Conservation (phyloP, 2,113 vertebrate species). For the Oostethus manadensis region DNA sequence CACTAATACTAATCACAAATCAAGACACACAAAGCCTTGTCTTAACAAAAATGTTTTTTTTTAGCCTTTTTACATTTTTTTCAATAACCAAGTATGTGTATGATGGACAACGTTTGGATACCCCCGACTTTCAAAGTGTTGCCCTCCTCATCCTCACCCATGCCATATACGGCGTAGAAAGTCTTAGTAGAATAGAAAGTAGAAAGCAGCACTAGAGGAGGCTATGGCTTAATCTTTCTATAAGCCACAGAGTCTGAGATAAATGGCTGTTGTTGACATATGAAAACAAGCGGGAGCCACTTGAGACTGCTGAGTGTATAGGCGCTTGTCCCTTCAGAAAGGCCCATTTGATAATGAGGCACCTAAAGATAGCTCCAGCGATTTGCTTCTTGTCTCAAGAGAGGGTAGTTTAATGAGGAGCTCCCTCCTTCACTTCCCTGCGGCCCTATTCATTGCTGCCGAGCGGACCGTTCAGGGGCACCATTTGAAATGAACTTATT, state of each 20-base stretch:
- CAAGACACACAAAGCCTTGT: no score
- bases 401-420: conserved; percentile 54
- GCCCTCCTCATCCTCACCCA: no score
- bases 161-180: not conserved
- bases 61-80: no score
- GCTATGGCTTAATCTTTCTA: conserved; percentile 27
- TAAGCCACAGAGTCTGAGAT: conserved; percentile 24
- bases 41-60: no score
- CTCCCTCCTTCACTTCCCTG: conserved; percentile 38
- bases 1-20: no score
- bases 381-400: conserved; percentile 49
- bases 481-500: conserved; percentile 57
- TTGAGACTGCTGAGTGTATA: conserved; percentile 37
- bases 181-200: conserved; percentile 26
- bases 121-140: no score
- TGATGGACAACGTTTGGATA: no score
- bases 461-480: conserved; percentile 16
- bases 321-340: conserved; percentile 51
- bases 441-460: conserved; percentile 45
- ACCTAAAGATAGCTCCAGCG: conserved; percentile 43
- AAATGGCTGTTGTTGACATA: conserved; percentile 26
- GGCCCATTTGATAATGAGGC: conserved; percentile 58
- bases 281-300: conserved; percentile 40
- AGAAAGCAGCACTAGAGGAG: conserved; percentile 19
- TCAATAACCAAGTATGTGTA: no score